Percentiles rank a stretch among this genome's conserved stretches.
Evolutionary conservation across 2,797 vertebrate genomes (phyloP).

Genomic region (Hippopotamyrus pictus): DNA sequence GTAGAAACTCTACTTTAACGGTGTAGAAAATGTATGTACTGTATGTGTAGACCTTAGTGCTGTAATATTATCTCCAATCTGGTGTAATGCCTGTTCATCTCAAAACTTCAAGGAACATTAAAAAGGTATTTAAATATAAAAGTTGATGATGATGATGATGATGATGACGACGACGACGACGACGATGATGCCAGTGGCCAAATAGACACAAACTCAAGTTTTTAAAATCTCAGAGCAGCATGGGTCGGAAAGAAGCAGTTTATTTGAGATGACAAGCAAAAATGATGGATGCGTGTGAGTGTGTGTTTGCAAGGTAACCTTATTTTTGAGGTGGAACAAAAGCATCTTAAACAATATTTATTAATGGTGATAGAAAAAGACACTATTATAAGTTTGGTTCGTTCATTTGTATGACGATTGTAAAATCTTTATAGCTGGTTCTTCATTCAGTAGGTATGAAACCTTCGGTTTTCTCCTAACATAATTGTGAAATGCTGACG

Average conservation of each 20-base stretch:
- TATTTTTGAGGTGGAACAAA: neutral
- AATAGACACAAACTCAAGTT: conserved; percentile 4
- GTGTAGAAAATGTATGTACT: conserved; percentile 37
- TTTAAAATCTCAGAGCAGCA: conserved; percentile 16
- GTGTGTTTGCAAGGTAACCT: neutral
- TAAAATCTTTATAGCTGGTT: neutral
- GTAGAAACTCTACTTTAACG: conserved; percentile 28
- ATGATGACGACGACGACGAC: neutral
- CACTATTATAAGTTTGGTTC: neutral
- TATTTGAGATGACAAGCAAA: neutral
- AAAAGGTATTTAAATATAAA: conserved; percentile 38
- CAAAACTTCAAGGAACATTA: conserved; percentile 47
- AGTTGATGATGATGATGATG: neutral
- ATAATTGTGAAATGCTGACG: neutral
- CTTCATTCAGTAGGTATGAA: neutral
- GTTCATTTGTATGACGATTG: neutral
- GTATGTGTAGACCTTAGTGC: conserved; percentile 48
- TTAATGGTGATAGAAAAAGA: neutral
- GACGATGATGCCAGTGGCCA: neutral
- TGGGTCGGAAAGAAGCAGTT: neutral
- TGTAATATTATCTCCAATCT: conserved; percentile 51
- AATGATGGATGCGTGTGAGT: neutral
- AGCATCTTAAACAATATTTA: neutral
- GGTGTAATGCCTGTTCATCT: conserved; percentile 58
- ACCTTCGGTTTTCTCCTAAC: neutral